Conservation (phyloP, 2,797 vertebrate genomes). For the Podargus strigoides region DNA sequence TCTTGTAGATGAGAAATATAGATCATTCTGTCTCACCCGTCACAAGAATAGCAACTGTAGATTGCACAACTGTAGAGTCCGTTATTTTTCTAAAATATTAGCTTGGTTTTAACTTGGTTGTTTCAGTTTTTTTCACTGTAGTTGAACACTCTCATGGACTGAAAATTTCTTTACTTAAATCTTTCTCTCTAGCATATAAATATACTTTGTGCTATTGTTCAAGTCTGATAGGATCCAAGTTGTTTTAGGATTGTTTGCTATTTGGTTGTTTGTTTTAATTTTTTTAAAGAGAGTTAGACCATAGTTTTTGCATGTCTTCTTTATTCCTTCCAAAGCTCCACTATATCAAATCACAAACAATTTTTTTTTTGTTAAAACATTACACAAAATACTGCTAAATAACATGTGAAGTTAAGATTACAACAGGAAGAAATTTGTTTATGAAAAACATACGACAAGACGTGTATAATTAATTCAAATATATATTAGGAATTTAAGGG, state of each 20-base stretch:
- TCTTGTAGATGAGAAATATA: background rate
- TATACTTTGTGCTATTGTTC: background rate
- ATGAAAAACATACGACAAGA: background rate
- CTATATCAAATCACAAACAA: background rate
- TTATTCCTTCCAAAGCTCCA: background rate
- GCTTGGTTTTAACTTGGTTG: background rate
- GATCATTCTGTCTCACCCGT: background rate
- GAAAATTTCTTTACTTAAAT: background rate
- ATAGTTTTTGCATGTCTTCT: background rate
- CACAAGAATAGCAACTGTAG: background rate
- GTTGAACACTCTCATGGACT: background rate
- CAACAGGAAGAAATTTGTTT: background rate
- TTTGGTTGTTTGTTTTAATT: background rate
- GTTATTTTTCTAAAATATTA: background rate
- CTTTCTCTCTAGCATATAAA: background rate
- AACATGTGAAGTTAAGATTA: background rate
- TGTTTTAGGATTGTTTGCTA: background rate
- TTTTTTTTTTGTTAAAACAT: background rate
- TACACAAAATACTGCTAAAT: background rate
- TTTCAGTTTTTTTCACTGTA: background rate
- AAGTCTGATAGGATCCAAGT: background rate
- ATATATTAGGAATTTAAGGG: background rate
- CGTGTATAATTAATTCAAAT: background rate
- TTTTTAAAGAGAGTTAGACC: background rate
- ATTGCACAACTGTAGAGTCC: rapidly evolving